Percentiles rank a stretch among this genome's conserved stretches.
Conservation (phyloP, 1,140 invertebrate genomes). For the Drosophila quadrilineata region DNA sequence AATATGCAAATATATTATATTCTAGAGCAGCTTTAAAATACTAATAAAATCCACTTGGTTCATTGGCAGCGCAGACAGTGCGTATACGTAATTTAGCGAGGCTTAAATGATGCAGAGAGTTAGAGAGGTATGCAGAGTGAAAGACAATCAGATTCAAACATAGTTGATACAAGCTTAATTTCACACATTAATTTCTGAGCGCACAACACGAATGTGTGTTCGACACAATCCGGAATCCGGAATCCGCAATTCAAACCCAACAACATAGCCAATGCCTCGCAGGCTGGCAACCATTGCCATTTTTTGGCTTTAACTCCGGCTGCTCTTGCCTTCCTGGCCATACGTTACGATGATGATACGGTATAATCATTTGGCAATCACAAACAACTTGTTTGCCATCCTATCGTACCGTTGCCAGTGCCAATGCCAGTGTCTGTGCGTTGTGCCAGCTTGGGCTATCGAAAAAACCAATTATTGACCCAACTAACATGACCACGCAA, state of each 20-base stretch:
- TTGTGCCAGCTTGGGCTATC: too few relatives aligned
- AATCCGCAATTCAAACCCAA: too few relatives aligned
- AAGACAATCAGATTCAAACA: neutral
- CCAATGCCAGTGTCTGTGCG: neutral
- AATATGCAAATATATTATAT: too few relatives aligned
- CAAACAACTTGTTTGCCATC: constrained; percentile 64
- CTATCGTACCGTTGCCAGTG: neutral
- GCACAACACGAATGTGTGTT: too few relatives aligned
- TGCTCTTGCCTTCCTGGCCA: constrained; percentile 17
- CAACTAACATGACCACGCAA: constrained; percentile 73
- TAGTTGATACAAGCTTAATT: constrained; percentile 42
- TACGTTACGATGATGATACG: constrained; percentile 19
- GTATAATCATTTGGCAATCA: constrained; percentile 76
- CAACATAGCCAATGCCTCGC: too few relatives aligned
- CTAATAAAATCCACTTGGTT: too few relatives aligned
- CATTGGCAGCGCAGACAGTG: constrained; percentile 29
- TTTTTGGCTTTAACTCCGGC: constrained; percentile 37
- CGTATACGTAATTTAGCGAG: constrained; percentile 44
- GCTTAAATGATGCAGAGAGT: constrained; percentile 21
- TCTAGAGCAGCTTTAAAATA: too few relatives aligned
- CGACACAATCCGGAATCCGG: too few relatives aligned
- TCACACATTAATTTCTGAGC: constrained; percentile 33
- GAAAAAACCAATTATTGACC: constrained; percentile 76
- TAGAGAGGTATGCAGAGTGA: neutral
- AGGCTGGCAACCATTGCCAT: too few relatives aligned